Conservation (phyloP, 2,113 vertebrate species). For the Smithornis capensis region DNA sequence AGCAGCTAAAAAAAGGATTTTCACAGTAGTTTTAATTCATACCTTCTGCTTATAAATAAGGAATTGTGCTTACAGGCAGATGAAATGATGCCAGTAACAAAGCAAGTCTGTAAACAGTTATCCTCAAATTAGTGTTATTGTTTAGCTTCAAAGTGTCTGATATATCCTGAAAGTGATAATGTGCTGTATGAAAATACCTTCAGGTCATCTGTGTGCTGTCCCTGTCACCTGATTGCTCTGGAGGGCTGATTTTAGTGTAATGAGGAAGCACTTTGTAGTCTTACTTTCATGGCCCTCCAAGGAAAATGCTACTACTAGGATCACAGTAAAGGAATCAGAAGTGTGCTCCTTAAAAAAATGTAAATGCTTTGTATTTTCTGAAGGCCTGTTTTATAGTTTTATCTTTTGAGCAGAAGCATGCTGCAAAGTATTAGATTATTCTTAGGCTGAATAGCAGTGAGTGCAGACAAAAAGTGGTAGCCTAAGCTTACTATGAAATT, state of each 20-base stretch:
- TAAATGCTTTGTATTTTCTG: slow-evolving; percentile 24
- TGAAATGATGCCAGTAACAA: neutral
- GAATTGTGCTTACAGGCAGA: neutral
- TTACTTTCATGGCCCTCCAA: neutral
- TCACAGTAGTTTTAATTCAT: neutral
- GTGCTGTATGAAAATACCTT: neutral
- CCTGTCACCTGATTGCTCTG: neutral
- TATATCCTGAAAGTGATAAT: neutral
- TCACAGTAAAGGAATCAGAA: slow-evolving; percentile 12
- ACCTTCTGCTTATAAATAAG: neutral
- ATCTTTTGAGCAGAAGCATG: neutral
- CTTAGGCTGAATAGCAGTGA: slow-evolving; percentile 20
- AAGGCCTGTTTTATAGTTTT: neutral
- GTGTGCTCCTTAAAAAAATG: neutral
- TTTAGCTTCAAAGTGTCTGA: slow-evolving; percentile 3
- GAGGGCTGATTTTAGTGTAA: neutral
- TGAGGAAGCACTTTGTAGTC: neutral
- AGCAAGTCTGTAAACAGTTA: neutral
- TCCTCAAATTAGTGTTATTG: neutral
- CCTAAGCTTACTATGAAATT: slow-evolving; percentile 57
- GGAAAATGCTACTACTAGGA: neutral
- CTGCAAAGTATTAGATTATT: slow-evolving; percentile 39
- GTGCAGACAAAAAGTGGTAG: slow-evolving; percentile 22
- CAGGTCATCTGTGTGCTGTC: neutral
- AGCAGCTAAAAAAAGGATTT: neutral